Evolutionary conservation across 2,113 vertebrate genomes (phyloP).

Genomic region (Sceloporus undulatus): DNA sequence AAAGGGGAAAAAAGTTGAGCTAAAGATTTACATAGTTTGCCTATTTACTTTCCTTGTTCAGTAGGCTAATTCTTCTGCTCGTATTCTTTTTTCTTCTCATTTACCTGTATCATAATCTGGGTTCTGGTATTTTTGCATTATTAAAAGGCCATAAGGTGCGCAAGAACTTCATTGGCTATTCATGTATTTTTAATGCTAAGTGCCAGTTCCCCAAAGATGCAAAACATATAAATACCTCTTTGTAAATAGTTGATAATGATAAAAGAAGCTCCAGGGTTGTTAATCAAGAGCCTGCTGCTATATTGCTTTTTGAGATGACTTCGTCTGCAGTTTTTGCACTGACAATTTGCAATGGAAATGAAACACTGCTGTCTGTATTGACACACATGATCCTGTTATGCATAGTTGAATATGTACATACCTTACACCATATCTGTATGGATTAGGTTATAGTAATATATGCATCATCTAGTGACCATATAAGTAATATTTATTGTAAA

Average conservation of each 20-base stretch:
- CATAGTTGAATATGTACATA: constrained; percentile 7
- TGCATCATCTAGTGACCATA: constrained; percentile 15
- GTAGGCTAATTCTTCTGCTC: neutral
- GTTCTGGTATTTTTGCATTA: constrained; percentile 74
- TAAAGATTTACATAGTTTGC: constrained; percentile 16
- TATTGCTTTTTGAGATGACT: constrained; percentile 67
- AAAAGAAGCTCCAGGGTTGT: constrained; percentile 67
- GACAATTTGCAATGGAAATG: constrained; percentile 52
- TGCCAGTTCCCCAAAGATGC: constrained; percentile 68
- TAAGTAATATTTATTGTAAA: constrained; percentile 3
- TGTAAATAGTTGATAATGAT: constrained; percentile 75
- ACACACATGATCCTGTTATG: neutral
- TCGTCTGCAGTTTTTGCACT: constrained; percentile 19
- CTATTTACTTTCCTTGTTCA: neutral
- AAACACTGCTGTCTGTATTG: constrained; percentile 40
- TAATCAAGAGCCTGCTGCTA: constrained; percentile 72
- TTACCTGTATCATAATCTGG: constrained; percentile 71
- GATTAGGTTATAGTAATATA: neutral
- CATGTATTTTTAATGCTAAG: constrained; percentile 79
- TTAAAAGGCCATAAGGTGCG: constrained; percentile 74
- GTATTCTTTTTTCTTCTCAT: constrained; percentile 51
- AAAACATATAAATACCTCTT: constrained; percentile 75
- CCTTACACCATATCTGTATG: neutral
- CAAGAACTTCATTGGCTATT: constrained; percentile 71
- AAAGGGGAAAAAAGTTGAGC: fast-evolving